Evolutionary conservation across 2,113 vertebrate genomes (phyloP).

Genomic region (Nettapus auritus): DNA sequence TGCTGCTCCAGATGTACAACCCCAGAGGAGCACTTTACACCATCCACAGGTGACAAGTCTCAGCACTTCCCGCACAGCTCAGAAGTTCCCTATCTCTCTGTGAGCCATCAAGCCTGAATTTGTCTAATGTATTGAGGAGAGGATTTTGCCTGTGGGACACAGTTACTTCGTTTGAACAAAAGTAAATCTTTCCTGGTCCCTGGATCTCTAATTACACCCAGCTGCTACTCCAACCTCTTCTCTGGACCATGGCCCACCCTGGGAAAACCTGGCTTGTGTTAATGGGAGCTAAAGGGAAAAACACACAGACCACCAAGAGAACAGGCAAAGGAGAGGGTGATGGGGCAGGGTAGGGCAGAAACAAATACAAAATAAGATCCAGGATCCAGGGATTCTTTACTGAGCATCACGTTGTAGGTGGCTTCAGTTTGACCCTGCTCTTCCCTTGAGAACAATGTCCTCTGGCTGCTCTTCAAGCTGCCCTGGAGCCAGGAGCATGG

Average conservation of each 20-base stretch:
- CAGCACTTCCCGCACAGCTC: neutral
- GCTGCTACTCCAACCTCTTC: slow-evolving; percentile 49
- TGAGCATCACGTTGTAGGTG: slow-evolving; percentile 29
- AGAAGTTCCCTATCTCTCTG: neutral
- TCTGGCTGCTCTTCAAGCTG: slow-evolving; percentile 54
- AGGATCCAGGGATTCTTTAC: slow-evolving; percentile 17
- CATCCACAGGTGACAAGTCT: neutral
- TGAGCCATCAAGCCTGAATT: neutral
- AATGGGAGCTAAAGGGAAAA: slow-evolving; percentile 52
- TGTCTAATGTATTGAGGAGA: neutral
- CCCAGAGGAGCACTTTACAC: no score
- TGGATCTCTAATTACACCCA: slow-evolving; percentile 63
- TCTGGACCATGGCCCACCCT: slow-evolving; percentile 41
- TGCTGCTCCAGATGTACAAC: neutral
- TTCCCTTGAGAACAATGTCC: slow-evolving; percentile 47
- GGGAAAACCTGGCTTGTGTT: slow-evolving; percentile 58
- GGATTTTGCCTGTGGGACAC: neutral
- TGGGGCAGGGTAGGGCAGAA: slow-evolving; percentile 54
- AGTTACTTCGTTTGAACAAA: neutral
- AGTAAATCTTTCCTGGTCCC: slow-evolving; percentile 7
- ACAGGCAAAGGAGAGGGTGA: slow-evolving; percentile 26
- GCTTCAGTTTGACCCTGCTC: slow-evolving; percentile 43
- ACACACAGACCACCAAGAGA: slow-evolving; percentile 58
- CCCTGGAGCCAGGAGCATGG: neutral
- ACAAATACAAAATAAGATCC: slow-evolving; percentile 2